These are phyloP conservation scores for Omphaloscelis lunosa DNA, from an alignment of 2,888 invertebrate genomes.

Conservation along the genomic window DNA sequence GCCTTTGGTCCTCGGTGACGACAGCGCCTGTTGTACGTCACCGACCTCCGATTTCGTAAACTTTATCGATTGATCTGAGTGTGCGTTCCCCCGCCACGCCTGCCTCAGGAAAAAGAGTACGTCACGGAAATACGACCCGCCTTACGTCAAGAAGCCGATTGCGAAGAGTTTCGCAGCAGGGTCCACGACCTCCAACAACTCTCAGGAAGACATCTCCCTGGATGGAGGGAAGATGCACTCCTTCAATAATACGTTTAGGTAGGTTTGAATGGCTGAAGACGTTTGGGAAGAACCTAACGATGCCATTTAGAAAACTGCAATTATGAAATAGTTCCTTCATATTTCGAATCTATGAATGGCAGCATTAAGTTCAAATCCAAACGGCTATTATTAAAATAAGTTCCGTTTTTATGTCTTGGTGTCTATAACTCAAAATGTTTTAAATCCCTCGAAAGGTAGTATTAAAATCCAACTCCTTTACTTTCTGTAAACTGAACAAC, in stretches of 20 bases:
- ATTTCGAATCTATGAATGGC: neutral
- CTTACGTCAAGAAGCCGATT: conserved; percentile 96
- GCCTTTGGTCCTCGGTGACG: conserved; percentile 58
- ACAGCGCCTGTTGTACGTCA: conserved; percentile 59
- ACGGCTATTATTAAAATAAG: conserved; percentile 16
- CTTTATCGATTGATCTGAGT: conserved; percentile 91
- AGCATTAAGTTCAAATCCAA: conserved; percentile 41
- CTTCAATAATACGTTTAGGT: conserved; percentile 95
- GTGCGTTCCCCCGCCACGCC: conserved; percentile 90
- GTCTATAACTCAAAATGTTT: conserved; percentile 48
- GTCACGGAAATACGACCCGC: conserved; percentile 96
- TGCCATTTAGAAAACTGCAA: conserved; percentile 1
- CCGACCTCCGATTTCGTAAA: conserved; percentile 79
- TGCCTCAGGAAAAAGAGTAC: conserved; percentile 96
- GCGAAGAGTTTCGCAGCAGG: conserved; percentile 93
- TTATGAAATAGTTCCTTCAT: neutral
- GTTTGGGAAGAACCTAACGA: conserved; percentile 44
- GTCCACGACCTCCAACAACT: conserved; percentile 93
- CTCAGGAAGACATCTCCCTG: conserved; percentile 94
- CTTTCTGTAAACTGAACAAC: conserved; percentile 37
- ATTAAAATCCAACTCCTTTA: conserved; percentile 24
- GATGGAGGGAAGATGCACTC: conserved; percentile 96
- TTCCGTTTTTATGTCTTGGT: conserved; percentile 45
- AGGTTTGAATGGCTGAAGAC: conserved; percentile 67
- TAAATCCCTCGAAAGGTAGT: conserved; percentile 26